Percentiles rank a stretch among this genome's conserved stretches.
Evolutionary conservation across 2,113 vertebrate genomes (phyloP).

Genomic region (Oncorhynchus masou): DNA sequence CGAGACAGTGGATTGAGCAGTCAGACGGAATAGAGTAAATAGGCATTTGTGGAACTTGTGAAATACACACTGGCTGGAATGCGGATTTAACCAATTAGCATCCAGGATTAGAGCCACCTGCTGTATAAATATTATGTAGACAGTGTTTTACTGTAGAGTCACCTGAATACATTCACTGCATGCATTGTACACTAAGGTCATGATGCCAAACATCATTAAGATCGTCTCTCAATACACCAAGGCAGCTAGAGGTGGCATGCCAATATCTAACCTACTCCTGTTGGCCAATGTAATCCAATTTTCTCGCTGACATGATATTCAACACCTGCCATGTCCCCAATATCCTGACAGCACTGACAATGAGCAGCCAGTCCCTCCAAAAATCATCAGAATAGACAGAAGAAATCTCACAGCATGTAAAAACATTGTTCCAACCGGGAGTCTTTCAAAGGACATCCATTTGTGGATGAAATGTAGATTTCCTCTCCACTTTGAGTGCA

Average conservation of each 20-base stretch:
- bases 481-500: neutral
- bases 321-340: slow-evolving; percentile 32
- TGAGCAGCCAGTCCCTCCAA: slow-evolving; percentile 49
- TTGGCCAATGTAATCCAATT: slow-evolving; percentile 50
- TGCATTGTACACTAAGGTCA: slow-evolving; percentile 4
- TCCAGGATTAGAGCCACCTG: no score
- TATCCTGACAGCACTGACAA: slow-evolving; percentile 40
- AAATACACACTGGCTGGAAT: no score
- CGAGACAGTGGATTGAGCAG: no score
- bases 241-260: slow-evolving; percentile 10
- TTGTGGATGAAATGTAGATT: neutral
- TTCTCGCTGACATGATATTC: slow-evolving; percentile 48
- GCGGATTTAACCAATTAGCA: no score
- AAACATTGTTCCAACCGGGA: neutral
- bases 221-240: neutral
- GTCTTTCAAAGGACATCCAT: neutral
- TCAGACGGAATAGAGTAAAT: no score
- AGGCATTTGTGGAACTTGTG: no score
- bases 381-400: slow-evolving; percentile 34
- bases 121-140: no score
- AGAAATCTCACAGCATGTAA: slow-evolving; percentile 39
- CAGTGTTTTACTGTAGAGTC: no score
- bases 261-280: slow-evolving; percentile 30
- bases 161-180: no score
- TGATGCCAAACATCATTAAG: slow-evolving; percentile 2